A percentile compares a stretch with the other conserved stretches of the same genome.
phyloP scores from a whole-genome alignment of 2,888 invertebrate species.

The Drosophila rellima region DNA sequence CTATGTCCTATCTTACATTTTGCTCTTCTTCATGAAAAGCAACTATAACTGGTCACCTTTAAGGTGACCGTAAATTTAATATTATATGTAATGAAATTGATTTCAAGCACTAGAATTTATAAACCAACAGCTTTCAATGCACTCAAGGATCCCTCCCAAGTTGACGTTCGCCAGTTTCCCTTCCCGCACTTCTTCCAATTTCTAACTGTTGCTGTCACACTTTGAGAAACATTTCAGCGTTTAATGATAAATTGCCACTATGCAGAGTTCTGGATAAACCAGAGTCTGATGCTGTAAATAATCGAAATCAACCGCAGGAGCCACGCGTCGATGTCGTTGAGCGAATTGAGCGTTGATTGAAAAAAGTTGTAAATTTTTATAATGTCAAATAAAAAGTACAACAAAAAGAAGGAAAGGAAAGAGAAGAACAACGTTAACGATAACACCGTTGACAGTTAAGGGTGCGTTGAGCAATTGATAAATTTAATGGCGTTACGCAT shows the following conservation, averaged over 20 bases:
- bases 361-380: conserved; percentile 79
- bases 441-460: conserved; percentile 44
- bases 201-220: conserved; percentile 22
- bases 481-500: conserved; percentile 83
- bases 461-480: conserved; percentile 78
- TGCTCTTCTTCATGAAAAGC: not conserved
- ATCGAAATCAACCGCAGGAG: conserved; percentile 72
- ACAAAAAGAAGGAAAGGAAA: conserved; percentile 11
- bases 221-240: conserved; percentile 31
- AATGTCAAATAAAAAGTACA: conserved; percentile 60
- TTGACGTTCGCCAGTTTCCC: not conserved
- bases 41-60: not conserved
- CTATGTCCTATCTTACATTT: not conserved
- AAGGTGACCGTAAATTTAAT: not conserved
- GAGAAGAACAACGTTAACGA: conserved; percentile 19
- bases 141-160: not conserved
- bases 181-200: not conserved
- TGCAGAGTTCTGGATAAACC: conserved; percentile 26
- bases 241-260: conserved; percentile 77
- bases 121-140: conserved; percentile 6
- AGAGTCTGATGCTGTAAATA: conserved; percentile 55
- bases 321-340: conserved; percentile 65
- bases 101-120: not conserved
- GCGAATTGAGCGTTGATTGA: conserved; percentile 72
- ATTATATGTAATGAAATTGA: not conserved